Percentiles rank a stretch among this genome's conserved stretches.
Conservation (phyloP, 2,113 vertebrate species). For the Cottus gobio region DNA sequence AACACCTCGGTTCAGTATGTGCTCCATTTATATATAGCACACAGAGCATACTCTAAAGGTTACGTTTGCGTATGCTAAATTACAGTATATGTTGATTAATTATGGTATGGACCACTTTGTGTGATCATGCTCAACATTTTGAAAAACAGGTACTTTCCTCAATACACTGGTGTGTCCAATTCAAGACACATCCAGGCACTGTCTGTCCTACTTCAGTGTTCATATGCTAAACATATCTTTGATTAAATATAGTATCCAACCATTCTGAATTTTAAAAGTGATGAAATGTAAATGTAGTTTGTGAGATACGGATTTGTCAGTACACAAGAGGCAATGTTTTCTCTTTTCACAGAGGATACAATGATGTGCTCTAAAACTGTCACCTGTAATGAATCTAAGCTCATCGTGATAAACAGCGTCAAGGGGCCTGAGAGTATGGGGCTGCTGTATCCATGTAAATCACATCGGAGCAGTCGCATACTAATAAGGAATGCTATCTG, state of each 20-base stretch:
- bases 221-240: conserved; percentile 19
- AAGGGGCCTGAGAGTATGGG: conserved; percentile 48
- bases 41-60: conserved; percentile 20
- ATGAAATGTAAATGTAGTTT: conserved; percentile 49
- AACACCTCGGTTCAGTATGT: conserved; percentile 33
- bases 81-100: conserved; percentile 32
- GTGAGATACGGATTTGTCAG: conserved; percentile 43
- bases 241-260: conserved; percentile 38
- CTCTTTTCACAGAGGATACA: conserved; percentile 47
- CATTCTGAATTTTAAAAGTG: conserved; percentile 35
- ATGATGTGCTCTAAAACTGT: conserved; percentile 73
- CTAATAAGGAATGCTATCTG: conserved; percentile 47
- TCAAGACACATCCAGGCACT: conserved; percentile 27
- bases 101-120: conserved; percentile 37
- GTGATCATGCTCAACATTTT: conserved; percentile 35
- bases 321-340: conserved; percentile 59
- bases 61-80: conserved; percentile 43
- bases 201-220: background rate
- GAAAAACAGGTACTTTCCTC: conserved; percentile 21
- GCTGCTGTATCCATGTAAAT: conserved; percentile 65
- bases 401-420: conserved; percentile 54
- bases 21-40: conserved; percentile 43
- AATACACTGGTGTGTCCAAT: conserved; percentile 33
- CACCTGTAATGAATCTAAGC: conserved; percentile 74
- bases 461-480: conserved; percentile 51